Conservation (phyloP, 1,140 invertebrate genomes). For the Drosophila arawakana region DNA sequence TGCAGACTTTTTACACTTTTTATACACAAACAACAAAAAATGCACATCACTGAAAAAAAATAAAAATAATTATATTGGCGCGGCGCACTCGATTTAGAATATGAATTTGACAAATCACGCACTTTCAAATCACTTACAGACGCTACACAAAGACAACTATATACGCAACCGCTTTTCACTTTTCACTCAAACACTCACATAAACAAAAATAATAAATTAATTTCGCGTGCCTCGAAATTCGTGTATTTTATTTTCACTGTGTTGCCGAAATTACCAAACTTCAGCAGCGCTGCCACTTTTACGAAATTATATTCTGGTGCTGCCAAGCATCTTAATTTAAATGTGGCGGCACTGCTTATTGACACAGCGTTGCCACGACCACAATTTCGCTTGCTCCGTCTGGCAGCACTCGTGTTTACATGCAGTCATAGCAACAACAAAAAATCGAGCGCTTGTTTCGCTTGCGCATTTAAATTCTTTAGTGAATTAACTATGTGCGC, state of each 20-base stretch:
- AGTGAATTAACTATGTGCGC: conserved; percentile 19
- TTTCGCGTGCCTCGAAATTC: not conserved
- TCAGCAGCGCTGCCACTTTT: no score
- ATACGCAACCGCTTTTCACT: no score
- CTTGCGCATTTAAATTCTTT: conserved; percentile 8
- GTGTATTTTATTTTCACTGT: not conserved
- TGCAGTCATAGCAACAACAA: conserved; percentile 18
- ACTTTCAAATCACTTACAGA: no score
- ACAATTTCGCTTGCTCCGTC: not conserved
- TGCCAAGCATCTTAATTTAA: not conserved
- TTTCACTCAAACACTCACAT: no score
- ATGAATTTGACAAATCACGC: no score
- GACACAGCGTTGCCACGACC: not conserved
- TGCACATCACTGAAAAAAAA: no score
- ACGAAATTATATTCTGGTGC: not conserved
- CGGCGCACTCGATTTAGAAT: no score
- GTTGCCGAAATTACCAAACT: not conserved
- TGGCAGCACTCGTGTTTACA: conserved; percentile 7
- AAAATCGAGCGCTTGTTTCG: conserved; percentile 12
- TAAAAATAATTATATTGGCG: no score
- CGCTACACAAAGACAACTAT: no score
- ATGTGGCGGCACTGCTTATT: not conserved
- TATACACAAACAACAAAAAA: no score
- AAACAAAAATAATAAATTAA: no score
- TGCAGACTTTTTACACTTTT: no score